Evolutionary conservation across 2,797 vertebrate genomes (phyloP), one percentile per base, ranked within the genome.

Genomic region (Sebastes hopkinsi): DNA sequence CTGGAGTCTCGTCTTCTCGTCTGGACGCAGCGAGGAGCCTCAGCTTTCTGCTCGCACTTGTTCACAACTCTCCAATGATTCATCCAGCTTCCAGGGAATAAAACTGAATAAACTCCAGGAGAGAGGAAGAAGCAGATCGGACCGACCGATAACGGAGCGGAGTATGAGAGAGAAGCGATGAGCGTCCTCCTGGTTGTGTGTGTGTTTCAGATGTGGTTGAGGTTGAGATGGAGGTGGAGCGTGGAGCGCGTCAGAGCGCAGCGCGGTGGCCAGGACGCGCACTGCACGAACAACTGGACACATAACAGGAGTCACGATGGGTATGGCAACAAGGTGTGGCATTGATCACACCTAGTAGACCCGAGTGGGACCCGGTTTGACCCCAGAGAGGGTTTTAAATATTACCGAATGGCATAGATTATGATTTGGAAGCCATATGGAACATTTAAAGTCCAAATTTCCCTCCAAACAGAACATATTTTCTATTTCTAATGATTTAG

Each of bases 251-350:
- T 80, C 84, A 90, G 93, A 92, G 93, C 93, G 93, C 91, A 88
- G 89, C 89, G 87, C 84, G 85, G 94, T 38, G 93, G 92, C 92
- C 90, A 75, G 82, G 83, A 88, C 90, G 88, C 92, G 93, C 91
- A 92, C 90, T 93, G 90, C 93, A 93, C 85, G 18, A 64, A 22
- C 82, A 66, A 61, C 14, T 8, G 84, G 79, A 30, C 74, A 72
- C 69, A 46, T 1, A 3, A 11, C 59, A 25, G 74, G 65, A 56
- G 14, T 11, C 77, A 62, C 16, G 55, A 14, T 55, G 81, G 76
- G 80, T 22, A 4, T 60, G 86, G 68, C 86, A 72, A 22, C 82
- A 34, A 80, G 82, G 84, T 80, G 84, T 72, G 87, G 77, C 74
- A 10, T 5, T 25, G 36, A 4, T 18, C 58, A 62, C 16, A 74